Conservation (phyloP, 2,797 vertebrate genomes). For the Gymnothorax reevesii region DNA sequence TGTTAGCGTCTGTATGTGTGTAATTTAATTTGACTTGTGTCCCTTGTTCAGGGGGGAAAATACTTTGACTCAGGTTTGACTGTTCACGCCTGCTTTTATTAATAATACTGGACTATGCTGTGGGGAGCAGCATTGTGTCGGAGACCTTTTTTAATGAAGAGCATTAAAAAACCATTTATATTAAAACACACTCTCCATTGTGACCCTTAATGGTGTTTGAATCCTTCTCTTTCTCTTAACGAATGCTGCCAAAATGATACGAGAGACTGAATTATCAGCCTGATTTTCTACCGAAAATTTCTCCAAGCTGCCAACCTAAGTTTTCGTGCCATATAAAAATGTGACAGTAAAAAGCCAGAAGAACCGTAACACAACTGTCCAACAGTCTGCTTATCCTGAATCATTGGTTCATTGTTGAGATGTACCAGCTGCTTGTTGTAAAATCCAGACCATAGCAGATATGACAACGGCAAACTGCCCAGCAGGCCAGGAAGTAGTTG, state of each 20-base stretch:
- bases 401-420: background rate
- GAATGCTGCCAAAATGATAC: background rate
- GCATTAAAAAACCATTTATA: slow-evolving; percentile 38
- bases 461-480: too few relatives aligned
- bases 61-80: slow-evolving; percentile 76
- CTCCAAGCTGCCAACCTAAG: background rate
- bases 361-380: background rate
- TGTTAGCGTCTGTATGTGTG: slow-evolving; percentile 66
- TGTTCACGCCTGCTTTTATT: slow-evolving; percentile 70
- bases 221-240: background rate
- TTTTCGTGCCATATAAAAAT: background rate
- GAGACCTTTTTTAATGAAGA: slow-evolving; percentile 69
- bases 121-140: slow-evolving; percentile 51
- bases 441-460: too few relatives aligned
- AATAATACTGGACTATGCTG: slow-evolving; percentile 67
- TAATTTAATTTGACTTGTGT: slow-evolving; percentile 69
- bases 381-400: background rate
- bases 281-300: background rate
- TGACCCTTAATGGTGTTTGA: background rate
- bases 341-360: background rate
- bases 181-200: background rate
- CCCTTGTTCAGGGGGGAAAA: slow-evolving; percentile 56
- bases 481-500: background rate
- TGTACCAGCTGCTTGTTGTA: too few relatives aligned
- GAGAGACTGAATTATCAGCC: background rate